A percentile compares a stretch with the other conserved stretches of the same genome.
These are phyloP conservation scores for Vollenhovia emeryi DNA, from an alignment of 1,140 invertebrate species.

Conservation along the genomic window DNA sequence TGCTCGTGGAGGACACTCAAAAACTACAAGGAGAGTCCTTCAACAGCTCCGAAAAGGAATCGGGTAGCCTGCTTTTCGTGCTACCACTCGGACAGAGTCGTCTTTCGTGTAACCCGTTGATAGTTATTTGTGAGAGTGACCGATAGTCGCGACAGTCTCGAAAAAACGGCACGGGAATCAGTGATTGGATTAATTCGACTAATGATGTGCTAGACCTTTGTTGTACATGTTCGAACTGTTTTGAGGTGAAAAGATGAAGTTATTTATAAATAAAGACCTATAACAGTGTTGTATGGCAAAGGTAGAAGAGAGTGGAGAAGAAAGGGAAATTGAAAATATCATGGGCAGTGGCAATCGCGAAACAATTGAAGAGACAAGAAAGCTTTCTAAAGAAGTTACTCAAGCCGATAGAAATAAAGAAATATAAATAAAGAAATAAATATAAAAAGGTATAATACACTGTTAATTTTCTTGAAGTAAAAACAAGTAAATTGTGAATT, in stretches of 20 bases:
- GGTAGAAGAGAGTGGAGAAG: background rate
- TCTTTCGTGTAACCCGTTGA: background rate
- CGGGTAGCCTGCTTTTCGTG: background rate
- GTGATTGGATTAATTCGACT: background rate
- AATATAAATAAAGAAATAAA: background rate
- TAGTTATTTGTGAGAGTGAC: slow-evolving; percentile 1
- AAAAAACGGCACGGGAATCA: background rate
- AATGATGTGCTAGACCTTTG: background rate
- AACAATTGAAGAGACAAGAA: background rate
- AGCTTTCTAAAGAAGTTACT: background rate
- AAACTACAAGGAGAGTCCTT: slow-evolving; percentile 79
- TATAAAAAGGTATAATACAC: background rate
- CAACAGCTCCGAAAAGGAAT: slow-evolving; percentile 53
- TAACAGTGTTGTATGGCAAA: background rate
- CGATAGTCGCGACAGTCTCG: background rate
- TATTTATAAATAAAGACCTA: background rate
- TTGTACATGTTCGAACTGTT: background rate
- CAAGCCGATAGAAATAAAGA: background rate
- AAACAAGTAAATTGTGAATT: background rate
- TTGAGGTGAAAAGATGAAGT: background rate
- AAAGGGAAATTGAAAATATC: background rate
- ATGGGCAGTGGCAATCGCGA: slow-evolving; percentile 12
- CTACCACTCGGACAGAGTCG: background rate
- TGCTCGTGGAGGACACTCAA: slow-evolving; percentile 85
- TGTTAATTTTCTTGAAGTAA: background rate